Percentiles rank a stretch among this genome's conserved stretches.
phyloP scores from a whole-genome alignment of 2,113 vertebrate genomes.

The Sander lucioperca region DNA sequence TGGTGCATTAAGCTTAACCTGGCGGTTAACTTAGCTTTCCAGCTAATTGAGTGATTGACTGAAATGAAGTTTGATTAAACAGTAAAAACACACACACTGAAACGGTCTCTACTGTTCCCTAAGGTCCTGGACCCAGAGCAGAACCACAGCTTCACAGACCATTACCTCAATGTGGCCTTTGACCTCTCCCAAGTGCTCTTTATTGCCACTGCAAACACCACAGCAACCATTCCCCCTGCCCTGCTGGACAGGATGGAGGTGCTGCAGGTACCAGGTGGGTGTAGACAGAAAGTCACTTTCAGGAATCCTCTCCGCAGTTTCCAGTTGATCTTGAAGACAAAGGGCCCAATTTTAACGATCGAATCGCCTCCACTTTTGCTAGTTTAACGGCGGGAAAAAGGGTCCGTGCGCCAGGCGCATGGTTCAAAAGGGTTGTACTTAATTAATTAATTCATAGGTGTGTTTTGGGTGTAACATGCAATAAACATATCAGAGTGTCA shows the following conservation, averaged over 20 bases:
- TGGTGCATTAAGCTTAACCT: not conserved
- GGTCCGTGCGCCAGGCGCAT: no score
- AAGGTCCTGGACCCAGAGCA: conserved; percentile 98
- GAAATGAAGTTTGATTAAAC: not conserved
- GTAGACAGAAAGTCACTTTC: not conserved
- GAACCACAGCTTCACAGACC: conserved; percentile 97
- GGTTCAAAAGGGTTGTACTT: no score
- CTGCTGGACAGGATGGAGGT: conserved; percentile 97
- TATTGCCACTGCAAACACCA: conserved; percentile 96
- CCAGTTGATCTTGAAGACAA: not conserved
- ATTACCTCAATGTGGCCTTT: conserved; percentile 97
- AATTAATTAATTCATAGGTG: no score
- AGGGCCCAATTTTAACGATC: no score
- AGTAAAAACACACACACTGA: not conserved
- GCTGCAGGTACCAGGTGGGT: conserved; percentile 95
- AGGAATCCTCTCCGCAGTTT: not conserved
- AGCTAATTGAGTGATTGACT: not conserved
- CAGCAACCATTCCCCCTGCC: conserved; percentile 93
- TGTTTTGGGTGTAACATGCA: no score
- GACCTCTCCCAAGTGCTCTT: conserved; percentile 99
- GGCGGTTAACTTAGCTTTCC: not conserved
- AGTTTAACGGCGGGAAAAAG: no score
- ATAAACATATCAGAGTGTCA: no score
- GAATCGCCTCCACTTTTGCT: no score
- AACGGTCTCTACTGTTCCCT: not conserved